phyloP scores from a whole-genome alignment of 2,797 vertebrate species.

The Prionace glauca region DNA sequence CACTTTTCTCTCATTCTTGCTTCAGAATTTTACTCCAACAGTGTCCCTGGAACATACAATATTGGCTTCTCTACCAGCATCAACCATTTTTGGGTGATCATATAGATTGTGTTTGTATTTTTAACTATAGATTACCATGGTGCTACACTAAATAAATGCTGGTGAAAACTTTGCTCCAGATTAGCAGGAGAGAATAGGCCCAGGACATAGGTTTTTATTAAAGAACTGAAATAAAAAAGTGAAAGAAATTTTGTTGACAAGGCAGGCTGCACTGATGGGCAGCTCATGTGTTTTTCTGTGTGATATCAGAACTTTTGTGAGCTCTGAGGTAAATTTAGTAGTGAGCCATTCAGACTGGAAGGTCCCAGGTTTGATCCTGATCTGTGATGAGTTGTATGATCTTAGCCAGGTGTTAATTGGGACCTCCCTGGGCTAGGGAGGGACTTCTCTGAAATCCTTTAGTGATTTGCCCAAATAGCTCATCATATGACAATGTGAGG shows the following conservation, averaged over 20 bases:
- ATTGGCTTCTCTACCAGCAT: not conserved
- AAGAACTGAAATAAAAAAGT: not conserved
- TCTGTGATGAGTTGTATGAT: not conserved
- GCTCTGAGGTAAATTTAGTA: not conserved
- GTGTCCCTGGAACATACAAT: not conserved
- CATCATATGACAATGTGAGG: not conserved
- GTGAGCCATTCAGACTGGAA: not conserved
- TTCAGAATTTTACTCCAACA: not conserved
- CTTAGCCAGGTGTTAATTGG: not conserved
- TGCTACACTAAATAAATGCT: not conserved
- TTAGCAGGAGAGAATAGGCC: not conserved
- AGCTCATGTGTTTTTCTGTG: not conserved
- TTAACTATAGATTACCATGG: not conserved
- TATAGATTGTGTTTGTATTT: not conserved
- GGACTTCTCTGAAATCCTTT: not conserved
- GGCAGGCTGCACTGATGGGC: not conserved
- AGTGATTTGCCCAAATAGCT: not conserved
- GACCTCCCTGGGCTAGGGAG: not conserved
- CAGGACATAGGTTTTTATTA: not conserved
- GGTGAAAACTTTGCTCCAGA: not conserved
- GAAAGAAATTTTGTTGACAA: not conserved
- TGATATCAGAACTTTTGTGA: not conserved
- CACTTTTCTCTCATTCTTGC: not conserved
- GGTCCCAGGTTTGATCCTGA: not conserved
- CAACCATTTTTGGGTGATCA: not conserved